Base-by-base conservation (phyloP, 2,113 vertebrate genomes). In the Anser brachyrhynchus region DNA sequence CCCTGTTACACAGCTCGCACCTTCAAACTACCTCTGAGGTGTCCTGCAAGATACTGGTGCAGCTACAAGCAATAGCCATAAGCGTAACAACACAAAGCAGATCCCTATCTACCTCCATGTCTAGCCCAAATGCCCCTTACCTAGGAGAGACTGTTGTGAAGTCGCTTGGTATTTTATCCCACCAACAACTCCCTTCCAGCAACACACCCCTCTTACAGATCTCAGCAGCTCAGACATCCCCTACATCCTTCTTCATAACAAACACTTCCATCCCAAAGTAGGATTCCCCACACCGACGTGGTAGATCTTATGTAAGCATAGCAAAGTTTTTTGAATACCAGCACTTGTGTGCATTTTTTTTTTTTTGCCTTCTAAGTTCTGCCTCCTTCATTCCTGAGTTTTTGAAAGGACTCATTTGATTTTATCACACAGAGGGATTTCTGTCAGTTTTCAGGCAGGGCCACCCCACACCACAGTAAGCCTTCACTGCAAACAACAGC, bases 161-260 rank as follows among this genome's bases (percentile, higher is more conserved):
- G 29, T 33, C 52, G 22, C 70, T 66, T 92, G 5, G 5, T 18
- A 23, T 18, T 37, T 22, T 13, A 57, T 19, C 31, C 9, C 6
- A 52, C 26, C 49, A 52, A 18, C 11, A 51, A 4, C 2, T 3
- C 5, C 0, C 2, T 2, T 55, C 35, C 79, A 51, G 31, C 44
- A 85, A 52, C 2, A 9, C 4, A 31, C 12, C 28, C 15, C 2
- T 82, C 39, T 11, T 22, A 16, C 15, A 44, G 18, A 18, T 61
- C 55, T 74, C 59, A 65, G 35, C 14, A 73, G 17, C 28, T 81
- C 39, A 44, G 76, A 13, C 9, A 22, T 22, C n/a, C 22, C 33
- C 7, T 73, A 28, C 1, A 2, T 5, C 9, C 9, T 65, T 43
- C 70, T 43, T 49, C 31, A 55, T 9, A 62, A 25, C 13, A 39